A percentile compares a stretch with the other conserved stretches of the same genome.
These are phyloP conservation scores for Eumacrocentrus americanus DNA, from an alignment of 2,888 invertebrate genomes.

Conservation along the genomic window DNA sequence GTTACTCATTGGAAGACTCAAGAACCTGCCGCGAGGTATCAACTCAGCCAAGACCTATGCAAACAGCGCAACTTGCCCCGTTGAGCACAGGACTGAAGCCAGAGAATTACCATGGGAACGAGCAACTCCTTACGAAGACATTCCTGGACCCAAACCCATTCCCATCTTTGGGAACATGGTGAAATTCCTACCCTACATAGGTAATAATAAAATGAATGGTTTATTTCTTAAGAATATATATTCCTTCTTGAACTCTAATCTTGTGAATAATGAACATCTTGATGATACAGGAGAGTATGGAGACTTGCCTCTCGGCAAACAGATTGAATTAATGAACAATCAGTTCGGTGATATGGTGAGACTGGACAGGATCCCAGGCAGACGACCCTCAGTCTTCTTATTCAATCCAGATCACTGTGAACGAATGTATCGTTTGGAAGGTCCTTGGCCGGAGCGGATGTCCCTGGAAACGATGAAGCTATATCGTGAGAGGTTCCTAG, in stretches of 20 bases:
- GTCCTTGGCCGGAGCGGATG: slow-evolving; percentile 60
- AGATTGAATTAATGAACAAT: slow-evolving; percentile 42
- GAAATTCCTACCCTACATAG: slow-evolving; percentile 49
- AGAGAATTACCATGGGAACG: slow-evolving; percentile 21
- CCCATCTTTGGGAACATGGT: slow-evolving; percentile 60
- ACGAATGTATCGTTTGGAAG: slow-evolving; percentile 61
- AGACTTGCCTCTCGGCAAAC: slow-evolving; percentile 28
- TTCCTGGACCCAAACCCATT: slow-evolving; percentile 63
- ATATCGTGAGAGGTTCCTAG: slow-evolving; percentile 57
- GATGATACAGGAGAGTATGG: slow-evolving; percentile 46
- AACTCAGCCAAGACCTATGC: slow-evolving; percentile 16
- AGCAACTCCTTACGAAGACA: slow-evolving; percentile 58
- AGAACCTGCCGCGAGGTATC: slow-evolving; percentile 4
- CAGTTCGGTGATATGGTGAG: slow-evolving; percentile 61
- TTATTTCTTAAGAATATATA: too few relatives aligned
- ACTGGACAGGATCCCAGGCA: slow-evolving; percentile 56
- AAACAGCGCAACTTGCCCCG: slow-evolving; percentile 28
- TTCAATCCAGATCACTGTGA: slow-evolving; percentile 47
- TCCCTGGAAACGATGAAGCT: slow-evolving; percentile 56
- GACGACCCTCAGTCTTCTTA: slow-evolving; percentile 43
- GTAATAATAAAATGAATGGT: too few relatives aligned
- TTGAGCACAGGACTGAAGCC: slow-evolving; percentile 4
- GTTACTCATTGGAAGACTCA: slow-evolving; percentile 7
- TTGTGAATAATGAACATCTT: slow-evolving; percentile 6
- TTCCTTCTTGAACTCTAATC: slow-evolving; percentile 1